phyloP scores from a whole-genome alignment of 2,797 vertebrate genomes.

The Anguilla pacifica region DNA sequence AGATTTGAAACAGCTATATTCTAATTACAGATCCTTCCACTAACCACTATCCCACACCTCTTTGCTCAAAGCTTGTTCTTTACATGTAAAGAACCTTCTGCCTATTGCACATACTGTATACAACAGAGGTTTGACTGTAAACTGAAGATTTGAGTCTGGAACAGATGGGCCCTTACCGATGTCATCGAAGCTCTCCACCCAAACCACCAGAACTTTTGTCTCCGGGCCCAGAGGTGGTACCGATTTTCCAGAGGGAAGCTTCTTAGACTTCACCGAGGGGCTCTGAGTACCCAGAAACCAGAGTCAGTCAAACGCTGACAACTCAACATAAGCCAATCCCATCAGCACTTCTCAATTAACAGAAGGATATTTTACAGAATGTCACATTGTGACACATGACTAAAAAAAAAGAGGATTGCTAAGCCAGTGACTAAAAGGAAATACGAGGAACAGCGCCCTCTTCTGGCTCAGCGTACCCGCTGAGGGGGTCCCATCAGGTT shows the following conservation, averaged over 20 bases:
- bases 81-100: background rate
- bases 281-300: conserved; percentile 62
- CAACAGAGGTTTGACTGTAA: background rate
- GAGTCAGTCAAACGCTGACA: background rate
- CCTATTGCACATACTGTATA: background rate
- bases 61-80: background rate
- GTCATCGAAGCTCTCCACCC: conserved; percentile 95
- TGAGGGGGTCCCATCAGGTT: conserved; percentile 81
- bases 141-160: background rate
- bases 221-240: conserved; percentile 90
- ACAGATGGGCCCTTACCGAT: conserved; percentile 77
- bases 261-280: conserved; percentile 86
- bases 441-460: background rate
- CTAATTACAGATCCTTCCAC: background rate
- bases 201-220: conserved; percentile 94
- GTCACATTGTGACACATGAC: background rate
- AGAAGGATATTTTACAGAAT: background rate
- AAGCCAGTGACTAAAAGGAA: background rate
- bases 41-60: background rate
- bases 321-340: background rate
- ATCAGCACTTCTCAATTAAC: background rate
- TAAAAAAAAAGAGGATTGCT: background rate
- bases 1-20: background rate
- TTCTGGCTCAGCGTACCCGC: conserved; percentile 64
- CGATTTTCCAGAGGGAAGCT: conserved; percentile 83